These are phyloP conservation scores for Dasypolia templi DNA, from an alignment of 2,888 invertebrate species.

Conservation along the genomic window DNA sequence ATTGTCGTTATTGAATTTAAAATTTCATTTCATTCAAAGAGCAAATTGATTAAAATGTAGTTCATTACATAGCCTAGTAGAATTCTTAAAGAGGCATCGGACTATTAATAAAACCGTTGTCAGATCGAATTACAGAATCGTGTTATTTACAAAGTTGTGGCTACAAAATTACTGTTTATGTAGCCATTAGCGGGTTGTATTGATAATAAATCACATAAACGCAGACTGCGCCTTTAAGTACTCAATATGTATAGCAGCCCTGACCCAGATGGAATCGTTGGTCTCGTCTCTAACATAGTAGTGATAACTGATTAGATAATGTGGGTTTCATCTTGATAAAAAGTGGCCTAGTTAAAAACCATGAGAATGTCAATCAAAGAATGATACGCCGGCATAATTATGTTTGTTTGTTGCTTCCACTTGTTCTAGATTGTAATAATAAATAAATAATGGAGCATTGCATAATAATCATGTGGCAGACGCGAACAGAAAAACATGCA, in stretches of 20 bases:
- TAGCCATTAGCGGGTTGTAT: conserved; percentile 20
- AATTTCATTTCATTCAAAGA: not conserved
- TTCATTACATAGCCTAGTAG: not conserved
- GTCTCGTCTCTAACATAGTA: conserved; percentile 37
- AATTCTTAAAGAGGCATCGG: not conserved
- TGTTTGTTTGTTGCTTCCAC: not conserved
- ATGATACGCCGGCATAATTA: not conserved
- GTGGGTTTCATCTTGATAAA: conserved; percentile 53
- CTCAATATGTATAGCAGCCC: conserved; percentile 62
- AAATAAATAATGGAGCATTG: conserved; percentile 19
- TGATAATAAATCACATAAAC: conserved; percentile 45
- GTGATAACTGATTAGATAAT: conserved; percentile 63
- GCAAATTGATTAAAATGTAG: not conserved
- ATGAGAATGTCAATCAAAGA: conserved; percentile 26
- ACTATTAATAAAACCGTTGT: conserved; percentile 22
- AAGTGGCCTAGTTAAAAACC: conserved; percentile 27
- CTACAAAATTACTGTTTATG: conserved; percentile 22
- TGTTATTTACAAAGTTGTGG: conserved; percentile 29
- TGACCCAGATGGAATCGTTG: conserved; percentile 74
- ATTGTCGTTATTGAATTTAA: not conserved
- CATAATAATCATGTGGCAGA: conserved; percentile 18
- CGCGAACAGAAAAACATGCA: conserved; percentile 33
- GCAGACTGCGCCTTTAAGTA: conserved; percentile 30
- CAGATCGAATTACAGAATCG: conserved; percentile 29
- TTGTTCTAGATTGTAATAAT: conserved; percentile 10